phyloP scores from a whole-genome alignment of 2,888 invertebrate species.

The Cylloceria caligata region DNA sequence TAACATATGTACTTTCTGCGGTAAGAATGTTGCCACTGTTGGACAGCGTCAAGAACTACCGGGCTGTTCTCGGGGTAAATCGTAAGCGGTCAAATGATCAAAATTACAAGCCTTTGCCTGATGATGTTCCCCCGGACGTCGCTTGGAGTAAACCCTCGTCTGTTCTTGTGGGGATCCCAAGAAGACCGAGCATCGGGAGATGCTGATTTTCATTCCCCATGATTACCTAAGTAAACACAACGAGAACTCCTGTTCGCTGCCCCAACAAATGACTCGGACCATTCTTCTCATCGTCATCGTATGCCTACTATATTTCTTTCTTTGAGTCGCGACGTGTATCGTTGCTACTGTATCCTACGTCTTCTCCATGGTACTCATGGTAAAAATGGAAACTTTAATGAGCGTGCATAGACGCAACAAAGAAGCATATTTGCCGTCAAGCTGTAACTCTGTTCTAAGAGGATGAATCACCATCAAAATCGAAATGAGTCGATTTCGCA shows the following conservation, averaged over 20 bases:
- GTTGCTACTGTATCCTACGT: conserved; percentile 45
- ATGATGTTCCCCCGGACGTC: conserved; percentile 82
- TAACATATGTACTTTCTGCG: conserved; percentile 70
- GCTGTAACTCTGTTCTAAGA: not conserved
- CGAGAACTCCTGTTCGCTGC: conserved; percentile 62
- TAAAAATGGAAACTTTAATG: conserved; percentile 23
- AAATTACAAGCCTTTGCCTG: conserved; percentile 84
- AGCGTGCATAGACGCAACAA: not conserved
- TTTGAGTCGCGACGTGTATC: conserved; percentile 37
- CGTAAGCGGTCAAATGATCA: conserved; percentile 84
- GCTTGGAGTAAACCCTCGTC: conserved; percentile 74
- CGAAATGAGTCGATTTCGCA: not conserved
- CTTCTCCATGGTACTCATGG: conserved; percentile 43
- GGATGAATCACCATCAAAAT: not conserved
- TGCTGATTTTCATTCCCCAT: conserved; percentile 71
- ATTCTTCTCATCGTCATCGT: conserved; percentile 46
- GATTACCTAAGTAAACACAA: conserved; percentile 79
- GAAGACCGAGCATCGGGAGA: conserved; percentile 58
- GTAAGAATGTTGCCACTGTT: conserved; percentile 68
- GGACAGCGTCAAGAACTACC: conserved; percentile 67
- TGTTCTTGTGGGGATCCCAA: conserved; percentile 54
- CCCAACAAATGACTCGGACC: conserved; percentile 51
- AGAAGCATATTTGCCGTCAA: not conserved
- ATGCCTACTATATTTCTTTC: conserved; percentile 8
- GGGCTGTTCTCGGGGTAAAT: conserved; percentile 70